A percentile compares a stretch with the other conserved stretches of the same genome.
Evolutionary conservation across 2,888 invertebrate genomes (phyloP).

Genomic region (Acrobasis suavella): DNA sequence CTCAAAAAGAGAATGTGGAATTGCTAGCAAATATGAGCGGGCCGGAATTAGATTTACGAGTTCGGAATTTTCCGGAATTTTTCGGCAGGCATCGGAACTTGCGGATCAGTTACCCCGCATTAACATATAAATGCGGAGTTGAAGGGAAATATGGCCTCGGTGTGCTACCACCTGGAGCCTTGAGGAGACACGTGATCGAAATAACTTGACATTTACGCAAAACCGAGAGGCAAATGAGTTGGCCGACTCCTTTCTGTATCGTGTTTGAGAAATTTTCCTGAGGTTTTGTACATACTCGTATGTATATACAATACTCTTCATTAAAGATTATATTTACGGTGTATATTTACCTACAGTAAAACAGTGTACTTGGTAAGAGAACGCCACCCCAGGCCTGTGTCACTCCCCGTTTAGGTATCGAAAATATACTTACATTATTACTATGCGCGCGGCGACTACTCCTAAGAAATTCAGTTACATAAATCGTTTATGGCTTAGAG

Average conservation of each 20-base stretch:
- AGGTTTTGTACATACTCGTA: no score
- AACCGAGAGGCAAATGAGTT: constrained; percentile 23
- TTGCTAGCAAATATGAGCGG: constrained; percentile 61
- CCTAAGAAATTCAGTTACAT: no score
- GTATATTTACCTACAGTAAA: no score
- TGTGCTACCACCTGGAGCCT: constrained; percentile 47
- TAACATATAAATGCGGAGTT: constrained; percentile 69
- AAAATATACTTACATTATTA: no score
- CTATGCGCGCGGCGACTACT: no score
- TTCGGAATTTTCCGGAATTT: constrained; percentile 63
- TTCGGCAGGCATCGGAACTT: constrained; percentile 52
- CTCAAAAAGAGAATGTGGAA: constrained; percentile 39
- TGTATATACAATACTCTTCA: no score
- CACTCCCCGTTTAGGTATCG: no score
- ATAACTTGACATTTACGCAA: constrained; percentile 50
- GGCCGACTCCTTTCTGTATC: not conserved
- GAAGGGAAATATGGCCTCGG: constrained; percentile 74
- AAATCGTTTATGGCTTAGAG: no score
- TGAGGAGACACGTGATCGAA: constrained; percentile 51
- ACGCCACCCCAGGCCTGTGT: no score
- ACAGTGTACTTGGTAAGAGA: no score
- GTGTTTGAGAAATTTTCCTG: not conserved
- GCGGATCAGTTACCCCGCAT: constrained; percentile 68
- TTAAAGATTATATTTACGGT: no score
- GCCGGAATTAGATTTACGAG: constrained; percentile 78